A percentile compares a stretch with the other conserved stretches of the same genome.
Evolutionary conservation across 2,888 invertebrate species (phyloP).

Genomic region (Synergus laeviventris): DNA sequence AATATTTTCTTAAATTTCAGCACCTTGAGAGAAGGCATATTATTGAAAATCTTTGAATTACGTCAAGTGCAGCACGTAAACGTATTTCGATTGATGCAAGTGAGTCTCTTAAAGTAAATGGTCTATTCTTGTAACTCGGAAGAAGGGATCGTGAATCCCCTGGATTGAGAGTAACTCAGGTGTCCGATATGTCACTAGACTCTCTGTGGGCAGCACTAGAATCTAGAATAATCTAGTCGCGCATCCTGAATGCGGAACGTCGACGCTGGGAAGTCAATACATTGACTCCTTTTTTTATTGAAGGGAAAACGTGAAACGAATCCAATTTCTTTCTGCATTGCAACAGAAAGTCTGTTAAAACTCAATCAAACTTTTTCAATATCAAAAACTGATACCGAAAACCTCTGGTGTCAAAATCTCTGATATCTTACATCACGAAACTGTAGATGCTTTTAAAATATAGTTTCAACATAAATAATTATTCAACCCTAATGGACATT

Average conservation of each 20-base stretch:
- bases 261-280: constrained; percentile 49
- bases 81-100: constrained; percentile 6
- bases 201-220: constrained; percentile 50
- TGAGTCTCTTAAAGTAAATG: neutral
- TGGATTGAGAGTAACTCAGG: constrained; percentile 65
- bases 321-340: constrained; percentile 1
- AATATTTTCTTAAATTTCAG: no score
- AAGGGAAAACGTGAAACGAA: constrained; percentile 30
- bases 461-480: no score
- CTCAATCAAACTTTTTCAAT: neutral
- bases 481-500: no score
- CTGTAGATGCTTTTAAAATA: no score
- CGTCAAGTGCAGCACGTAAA: neutral
- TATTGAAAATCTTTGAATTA: neutral
- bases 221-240: constrained; percentile 54
- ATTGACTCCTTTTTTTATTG: constrained; percentile 47
- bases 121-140: neutral
- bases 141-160: constrained; percentile 60
- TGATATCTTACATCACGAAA: neutral
- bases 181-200: constrained; percentile 60
- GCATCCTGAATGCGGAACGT: constrained; percentile 59
- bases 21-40: neutral
- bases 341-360: constrained; percentile 16
- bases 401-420: neutral
- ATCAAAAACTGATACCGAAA: neutral